Evolutionary conservation across 2,113 vertebrate species (phyloP).

Genomic region (Mola mola): DNA sequence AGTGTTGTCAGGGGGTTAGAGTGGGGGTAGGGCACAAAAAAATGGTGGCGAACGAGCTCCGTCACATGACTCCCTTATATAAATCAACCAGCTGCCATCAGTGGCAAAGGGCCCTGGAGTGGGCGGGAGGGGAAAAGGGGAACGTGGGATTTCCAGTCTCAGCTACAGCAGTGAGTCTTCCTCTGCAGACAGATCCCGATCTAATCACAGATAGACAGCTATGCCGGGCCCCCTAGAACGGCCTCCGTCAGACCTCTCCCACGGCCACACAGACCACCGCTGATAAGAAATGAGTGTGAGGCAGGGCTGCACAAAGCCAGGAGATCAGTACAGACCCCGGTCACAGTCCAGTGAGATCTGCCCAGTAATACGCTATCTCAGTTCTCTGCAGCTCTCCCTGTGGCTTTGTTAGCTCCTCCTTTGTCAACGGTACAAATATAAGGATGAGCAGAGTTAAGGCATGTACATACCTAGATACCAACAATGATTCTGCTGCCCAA

Average conservation of each 20-base stretch:
- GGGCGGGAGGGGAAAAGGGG: slow-evolving; percentile 32
- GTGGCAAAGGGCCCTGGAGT: slow-evolving; percentile 45
- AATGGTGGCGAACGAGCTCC: slow-evolving; percentile 43
- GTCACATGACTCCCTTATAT: slow-evolving; percentile 65
- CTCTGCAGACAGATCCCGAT: slow-evolving; percentile 64
- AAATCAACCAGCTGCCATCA: slow-evolving; percentile 69
- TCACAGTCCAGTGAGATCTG: slow-evolving; percentile 65
- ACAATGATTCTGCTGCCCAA: slow-evolving; percentile 9
- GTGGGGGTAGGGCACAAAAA: slow-evolving; percentile 39
- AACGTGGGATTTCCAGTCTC: slow-evolving; percentile 45
- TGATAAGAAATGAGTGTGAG: slow-evolving; percentile 62
- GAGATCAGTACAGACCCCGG: slow-evolving; percentile 56
- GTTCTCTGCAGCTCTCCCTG: slow-evolving; percentile 47
- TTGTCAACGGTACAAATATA: slow-evolving; percentile 53
- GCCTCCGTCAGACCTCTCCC: slow-evolving; percentile 66
- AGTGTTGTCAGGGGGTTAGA: slow-evolving; percentile 52
- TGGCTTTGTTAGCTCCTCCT: slow-evolving; percentile 52
- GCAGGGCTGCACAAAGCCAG: slow-evolving; percentile 60
- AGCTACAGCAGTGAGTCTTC: slow-evolving; percentile 38
- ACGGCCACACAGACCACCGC: slow-evolving; percentile 62
- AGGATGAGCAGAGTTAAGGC: slow-evolving; percentile 9
- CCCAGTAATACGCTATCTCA: slow-evolving; percentile 58
- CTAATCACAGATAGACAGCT: slow-evolving; percentile 72
- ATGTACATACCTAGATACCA: slow-evolving; percentile 18
- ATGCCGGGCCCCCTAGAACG: slow-evolving; percentile 25